Conservation (phyloP, 2,113 vertebrate species). For the Bubo bubo region DNA sequence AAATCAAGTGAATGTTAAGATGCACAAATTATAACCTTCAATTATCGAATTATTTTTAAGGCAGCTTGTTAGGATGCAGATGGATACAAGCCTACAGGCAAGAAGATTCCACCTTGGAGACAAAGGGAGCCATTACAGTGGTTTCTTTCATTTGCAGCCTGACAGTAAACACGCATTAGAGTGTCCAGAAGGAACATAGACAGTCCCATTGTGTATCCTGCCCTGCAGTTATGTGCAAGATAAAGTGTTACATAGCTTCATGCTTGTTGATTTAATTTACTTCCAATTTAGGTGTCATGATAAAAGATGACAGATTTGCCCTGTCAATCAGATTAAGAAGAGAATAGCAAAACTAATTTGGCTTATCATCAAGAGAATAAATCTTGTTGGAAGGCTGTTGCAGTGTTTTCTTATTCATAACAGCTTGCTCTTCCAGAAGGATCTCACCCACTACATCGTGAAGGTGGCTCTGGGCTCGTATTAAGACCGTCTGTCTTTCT, state of each 20-base stretch:
- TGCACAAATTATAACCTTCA: background rate
- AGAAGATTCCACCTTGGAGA: background rate
- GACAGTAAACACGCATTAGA: rapidly evolving
- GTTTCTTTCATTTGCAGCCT: background rate
- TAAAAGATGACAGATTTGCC: background rate
- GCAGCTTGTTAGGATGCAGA: background rate
- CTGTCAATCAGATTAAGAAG: background rate
- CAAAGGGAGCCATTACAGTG: background rate
- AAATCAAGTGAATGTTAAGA: background rate
- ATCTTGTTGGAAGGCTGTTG: background rate
- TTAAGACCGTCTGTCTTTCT: background rate
- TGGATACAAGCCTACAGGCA: background rate
- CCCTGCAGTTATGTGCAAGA: background rate
- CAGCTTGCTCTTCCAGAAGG: background rate
- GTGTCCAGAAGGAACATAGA: rapidly evolving
- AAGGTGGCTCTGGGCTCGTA: background rate
- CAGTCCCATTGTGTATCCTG: rapidly evolving
- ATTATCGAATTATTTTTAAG: background rate
- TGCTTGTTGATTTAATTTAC: background rate
- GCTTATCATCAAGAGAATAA: background rate
- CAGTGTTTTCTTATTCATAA: background rate
- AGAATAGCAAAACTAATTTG: slow-evolving; percentile 20
- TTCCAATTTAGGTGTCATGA: background rate
- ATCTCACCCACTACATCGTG: rapidly evolving
- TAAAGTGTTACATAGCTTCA: background rate